Conservation (phyloP, 1,140 invertebrate genomes). For the Pomacea maculata region DNA sequence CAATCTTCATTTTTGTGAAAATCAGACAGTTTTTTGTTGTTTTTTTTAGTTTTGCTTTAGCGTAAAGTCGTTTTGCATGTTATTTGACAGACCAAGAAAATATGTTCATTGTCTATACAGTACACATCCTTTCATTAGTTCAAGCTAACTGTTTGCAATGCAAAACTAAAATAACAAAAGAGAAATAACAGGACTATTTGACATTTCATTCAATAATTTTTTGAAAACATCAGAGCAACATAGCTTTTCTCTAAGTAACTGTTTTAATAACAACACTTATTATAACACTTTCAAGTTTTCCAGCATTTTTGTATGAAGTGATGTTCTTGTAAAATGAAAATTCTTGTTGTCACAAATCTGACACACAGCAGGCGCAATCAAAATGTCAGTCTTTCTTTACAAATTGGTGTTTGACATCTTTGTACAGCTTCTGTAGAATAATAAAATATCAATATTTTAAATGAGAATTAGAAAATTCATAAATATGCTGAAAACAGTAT, state of each 20-base stretch:
- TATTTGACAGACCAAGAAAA: background rate
- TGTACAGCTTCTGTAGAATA: slow-evolving; percentile 10
- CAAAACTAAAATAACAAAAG: too few species aligned
- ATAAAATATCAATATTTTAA: background rate
- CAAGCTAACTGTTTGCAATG: background rate
- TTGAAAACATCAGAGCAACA: background rate
- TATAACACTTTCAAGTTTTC: background rate
- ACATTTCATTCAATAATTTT: background rate
- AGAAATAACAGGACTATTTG: background rate
- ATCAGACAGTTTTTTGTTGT: background rate
- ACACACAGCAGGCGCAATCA: background rate
- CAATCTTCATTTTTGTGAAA: background rate
- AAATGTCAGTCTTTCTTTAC: background rate
- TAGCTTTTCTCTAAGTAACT: background rate
- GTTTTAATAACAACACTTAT: background rate
- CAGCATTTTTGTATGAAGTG: background rate
- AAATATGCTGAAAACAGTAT: too few species aligned
- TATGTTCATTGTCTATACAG: background rate
- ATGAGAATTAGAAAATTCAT: too few species aligned
- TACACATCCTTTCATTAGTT: background rate
- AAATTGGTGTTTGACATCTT: slow-evolving; percentile 15
- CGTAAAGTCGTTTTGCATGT: background rate
- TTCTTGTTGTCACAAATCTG: background rate
- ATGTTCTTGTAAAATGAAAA: background rate
- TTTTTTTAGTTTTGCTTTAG: background rate